Evolutionary conservation across 2,888 invertebrate genomes (phyloP).

Genomic region (Cistogaster globosa): DNA sequence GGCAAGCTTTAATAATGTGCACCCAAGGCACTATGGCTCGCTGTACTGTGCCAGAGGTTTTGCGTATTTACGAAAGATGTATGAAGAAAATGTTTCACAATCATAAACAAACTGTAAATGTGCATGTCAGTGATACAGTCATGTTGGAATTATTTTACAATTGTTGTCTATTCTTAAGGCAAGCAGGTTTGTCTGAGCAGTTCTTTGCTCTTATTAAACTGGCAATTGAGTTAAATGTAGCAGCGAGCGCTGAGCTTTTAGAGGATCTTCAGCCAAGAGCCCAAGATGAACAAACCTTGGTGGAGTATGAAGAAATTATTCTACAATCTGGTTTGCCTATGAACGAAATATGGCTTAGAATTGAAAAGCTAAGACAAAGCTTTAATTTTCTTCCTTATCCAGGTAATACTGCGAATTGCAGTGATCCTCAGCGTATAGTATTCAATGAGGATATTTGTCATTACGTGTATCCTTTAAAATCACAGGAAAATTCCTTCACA

Average conservation of each 20-base stretch:
- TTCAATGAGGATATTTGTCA: conserved; percentile 86
- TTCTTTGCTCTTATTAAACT: conserved; percentile 89
- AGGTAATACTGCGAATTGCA: conserved; percentile 82
- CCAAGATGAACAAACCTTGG: conserved; percentile 79
- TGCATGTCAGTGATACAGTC: conserved; percentile 75
- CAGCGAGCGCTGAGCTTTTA: conserved; percentile 79
- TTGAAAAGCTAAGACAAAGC: conserved; percentile 89
- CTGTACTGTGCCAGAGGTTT: conserved; percentile 85
- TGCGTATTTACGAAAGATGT: conserved; percentile 84
- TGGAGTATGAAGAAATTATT: conserved; percentile 86
- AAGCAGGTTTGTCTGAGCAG: conserved; percentile 89
- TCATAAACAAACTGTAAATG: conserved; percentile 43
- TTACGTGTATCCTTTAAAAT: conserved; percentile 87
- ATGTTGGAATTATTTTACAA: conserved; percentile 84
- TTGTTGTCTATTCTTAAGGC: conserved; percentile 85
- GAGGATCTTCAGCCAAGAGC: conserved; percentile 77
- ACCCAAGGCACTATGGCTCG: conserved; percentile 85
- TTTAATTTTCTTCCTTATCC: conserved; percentile 87
- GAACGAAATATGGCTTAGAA: conserved; percentile 89
- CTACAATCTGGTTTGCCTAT: conserved; percentile 87
- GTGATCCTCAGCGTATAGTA: conserved; percentile 87
- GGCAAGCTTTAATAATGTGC: conserved; percentile 81
- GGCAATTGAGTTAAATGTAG: conserved; percentile 87
- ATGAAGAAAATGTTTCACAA: conserved; percentile 82
- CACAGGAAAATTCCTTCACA: conserved; percentile 85